These are phyloP conservation scores for Brienomyrus longianalis DNA, from an alignment of 2,113 vertebrate genomes.

Conservation along the genomic window DNA sequence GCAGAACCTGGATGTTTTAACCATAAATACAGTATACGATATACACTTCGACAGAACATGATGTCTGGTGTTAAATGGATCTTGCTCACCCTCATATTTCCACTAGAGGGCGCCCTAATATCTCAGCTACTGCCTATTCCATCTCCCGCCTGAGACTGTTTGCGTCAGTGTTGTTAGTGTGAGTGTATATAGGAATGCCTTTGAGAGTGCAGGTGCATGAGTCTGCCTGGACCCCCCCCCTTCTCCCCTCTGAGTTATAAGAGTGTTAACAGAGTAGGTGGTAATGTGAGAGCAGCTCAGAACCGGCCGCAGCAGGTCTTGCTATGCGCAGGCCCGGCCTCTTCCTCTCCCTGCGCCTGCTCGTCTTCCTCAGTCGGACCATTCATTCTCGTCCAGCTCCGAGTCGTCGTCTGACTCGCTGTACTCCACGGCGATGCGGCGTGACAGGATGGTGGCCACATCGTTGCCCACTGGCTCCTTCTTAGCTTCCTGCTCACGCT, in stretches of 20 bases:
- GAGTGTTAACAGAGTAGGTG: neutral
- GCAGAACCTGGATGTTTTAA: neutral
- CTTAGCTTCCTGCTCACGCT: conserved; percentile 85
- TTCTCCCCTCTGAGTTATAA: neutral
- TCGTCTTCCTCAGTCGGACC: conserved; percentile 68
- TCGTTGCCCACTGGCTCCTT: conserved; percentile 85
- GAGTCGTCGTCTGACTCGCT: conserved; percentile 91
- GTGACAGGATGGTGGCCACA: conserved; percentile 84
- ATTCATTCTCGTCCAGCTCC: conserved; percentile 85
- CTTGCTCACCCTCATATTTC: neutral
- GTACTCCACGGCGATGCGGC: conserved; percentile 88
- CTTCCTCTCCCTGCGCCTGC: neutral
- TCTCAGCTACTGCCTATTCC: neutral
- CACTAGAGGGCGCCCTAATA: neutral
- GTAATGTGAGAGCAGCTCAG: neutral
- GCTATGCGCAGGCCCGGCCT: neutral
- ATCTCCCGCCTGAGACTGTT: neutral
- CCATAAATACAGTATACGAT: neutral
- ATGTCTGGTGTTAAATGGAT: neutral
- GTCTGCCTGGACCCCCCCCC: neutral
- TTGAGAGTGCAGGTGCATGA: neutral
- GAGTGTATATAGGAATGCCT: neutral
- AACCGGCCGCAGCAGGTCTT: neutral
- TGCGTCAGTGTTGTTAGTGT: neutral
- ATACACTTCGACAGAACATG: neutral